Evolutionary conservation across 64 coral and sea anemone species (phyloP).

Genomic region (Porites lutea): DNA sequence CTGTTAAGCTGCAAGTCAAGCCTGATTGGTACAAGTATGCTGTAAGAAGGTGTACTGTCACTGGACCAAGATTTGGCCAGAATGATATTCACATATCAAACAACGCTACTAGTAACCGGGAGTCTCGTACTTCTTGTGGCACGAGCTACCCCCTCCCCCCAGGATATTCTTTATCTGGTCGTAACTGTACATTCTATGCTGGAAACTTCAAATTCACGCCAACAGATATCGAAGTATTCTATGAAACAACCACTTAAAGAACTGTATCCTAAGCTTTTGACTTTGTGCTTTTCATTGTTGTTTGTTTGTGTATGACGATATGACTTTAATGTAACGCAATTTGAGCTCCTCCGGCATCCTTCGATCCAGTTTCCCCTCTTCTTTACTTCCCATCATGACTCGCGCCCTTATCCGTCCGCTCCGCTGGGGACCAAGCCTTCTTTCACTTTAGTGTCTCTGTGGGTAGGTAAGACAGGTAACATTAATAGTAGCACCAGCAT

Average conservation of each 20-base stretch:
- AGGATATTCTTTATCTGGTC: not conserved
- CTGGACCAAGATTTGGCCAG: not conserved
- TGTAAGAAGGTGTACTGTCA: not conserved
- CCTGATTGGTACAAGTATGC: not conserved
- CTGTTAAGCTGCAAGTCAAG: not conserved
- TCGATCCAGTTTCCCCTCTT: too few relatives aligned
- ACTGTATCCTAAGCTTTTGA: too few relatives aligned
- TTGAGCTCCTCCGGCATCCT: too few relatives aligned
- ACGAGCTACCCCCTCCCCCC: not conserved
- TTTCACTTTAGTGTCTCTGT: too few relatives aligned
- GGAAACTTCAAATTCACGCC: not conserved
- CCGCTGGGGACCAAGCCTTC: too few relatives aligned
- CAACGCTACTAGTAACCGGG: not conserved
- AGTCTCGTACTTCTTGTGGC: not conserved
- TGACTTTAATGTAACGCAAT: too few relatives aligned
- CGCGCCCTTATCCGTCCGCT: too few relatives aligned
- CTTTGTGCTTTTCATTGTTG: too few relatives aligned
- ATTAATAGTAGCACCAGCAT: too few relatives aligned
- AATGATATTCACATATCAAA: not conserved
- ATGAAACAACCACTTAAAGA: not conserved
- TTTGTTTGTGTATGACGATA: too few relatives aligned
- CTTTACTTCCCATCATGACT: too few relatives aligned
- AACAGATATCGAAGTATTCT: slow-evolving; percentile 9
- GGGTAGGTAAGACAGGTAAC: too few relatives aligned
- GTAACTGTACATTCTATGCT: not conserved